Evolutionary conservation across 2,113 vertebrate genomes (phyloP).

Genomic region (Saccopteryx leptura): DNA sequence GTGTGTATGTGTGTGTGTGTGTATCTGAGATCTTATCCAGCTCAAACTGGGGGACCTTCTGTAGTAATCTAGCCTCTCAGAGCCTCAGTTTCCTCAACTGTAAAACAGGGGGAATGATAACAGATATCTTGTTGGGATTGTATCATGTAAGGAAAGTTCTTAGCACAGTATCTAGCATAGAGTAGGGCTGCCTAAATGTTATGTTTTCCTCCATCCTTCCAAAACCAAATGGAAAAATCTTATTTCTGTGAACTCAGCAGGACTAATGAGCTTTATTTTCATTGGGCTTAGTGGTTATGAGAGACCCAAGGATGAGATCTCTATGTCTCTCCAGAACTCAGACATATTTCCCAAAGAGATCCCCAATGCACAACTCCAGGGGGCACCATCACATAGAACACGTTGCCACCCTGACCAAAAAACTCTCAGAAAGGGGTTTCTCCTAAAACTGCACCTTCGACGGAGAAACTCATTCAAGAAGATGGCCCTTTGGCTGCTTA

Average conservation of each 20-base stretch:
- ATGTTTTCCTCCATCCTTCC: background rate
- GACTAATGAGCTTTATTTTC: background rate
- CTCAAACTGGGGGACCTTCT: background rate
- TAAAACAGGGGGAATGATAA: background rate
- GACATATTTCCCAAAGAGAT: background rate
- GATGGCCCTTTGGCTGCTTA: background rate
- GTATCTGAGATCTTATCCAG: background rate
- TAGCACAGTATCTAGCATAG: background rate
- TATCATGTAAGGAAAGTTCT: background rate
- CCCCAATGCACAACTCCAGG: background rate
- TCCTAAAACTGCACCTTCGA: background rate
- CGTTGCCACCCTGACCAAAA: background rate
- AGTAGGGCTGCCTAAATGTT: background rate
- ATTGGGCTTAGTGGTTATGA: background rate
- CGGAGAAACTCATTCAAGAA: background rate
- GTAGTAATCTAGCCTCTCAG: background rate
- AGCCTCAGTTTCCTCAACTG: background rate
- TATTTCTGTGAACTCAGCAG: background rate
- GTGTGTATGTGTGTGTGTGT: background rate
- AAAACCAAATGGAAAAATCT: slow-evolving; percentile 17
- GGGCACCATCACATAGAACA: background rate
- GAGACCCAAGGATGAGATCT: background rate
- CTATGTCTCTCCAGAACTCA: background rate
- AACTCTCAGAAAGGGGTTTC: background rate
- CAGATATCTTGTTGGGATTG: background rate